phyloP scores from a whole-genome alignment of 2,888 invertebrate genomes.

The Mythimna pallens region DNA sequence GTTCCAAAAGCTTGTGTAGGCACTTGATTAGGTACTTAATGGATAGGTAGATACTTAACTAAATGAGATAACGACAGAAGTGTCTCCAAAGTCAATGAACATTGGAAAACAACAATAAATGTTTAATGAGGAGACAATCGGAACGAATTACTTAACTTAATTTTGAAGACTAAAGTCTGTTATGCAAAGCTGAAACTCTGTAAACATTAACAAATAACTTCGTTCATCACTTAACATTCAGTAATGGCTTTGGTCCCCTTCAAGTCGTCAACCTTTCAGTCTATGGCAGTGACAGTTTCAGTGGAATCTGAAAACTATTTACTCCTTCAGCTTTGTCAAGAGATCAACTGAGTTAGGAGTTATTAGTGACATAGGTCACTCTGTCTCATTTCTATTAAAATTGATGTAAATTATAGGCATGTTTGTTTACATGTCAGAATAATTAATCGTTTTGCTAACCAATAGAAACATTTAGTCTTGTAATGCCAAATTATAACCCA shows the following conservation, averaged over 20 bases:
- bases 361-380: constrained; percentile 9
- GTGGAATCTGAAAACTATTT: constrained; percentile 21
- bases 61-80: neutral
- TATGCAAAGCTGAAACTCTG: constrained; percentile 11
- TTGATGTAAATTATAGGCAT: constrained; percentile 2
- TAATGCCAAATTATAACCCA: neutral
- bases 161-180: constrained; percentile 10
- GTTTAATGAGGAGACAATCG: constrained; percentile 7
- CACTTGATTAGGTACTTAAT: neutral
- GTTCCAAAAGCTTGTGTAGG: neutral
- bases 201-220: constrained; percentile 38
- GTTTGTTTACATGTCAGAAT: neutral
- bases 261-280: constrained; percentile 16
- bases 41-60: neutral
- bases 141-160: constrained; percentile 21
- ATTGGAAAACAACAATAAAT: constrained; percentile 12
- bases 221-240: constrained; percentile 28
- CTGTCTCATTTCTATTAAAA: constrained; percentile 5
- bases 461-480: neutral
- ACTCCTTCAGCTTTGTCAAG: constrained; percentile 22
- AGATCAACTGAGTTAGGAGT: neutral
- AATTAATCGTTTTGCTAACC: constrained; percentile 4
- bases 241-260: constrained; percentile 18
- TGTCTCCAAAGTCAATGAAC: constrained; percentile 1
- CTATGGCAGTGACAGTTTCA: constrained; percentile 24